These are phyloP conservation scores for Chiroxiphia lanceolata DNA, from an alignment of 2,797 vertebrate genomes.

Conservation along the genomic window DNA sequence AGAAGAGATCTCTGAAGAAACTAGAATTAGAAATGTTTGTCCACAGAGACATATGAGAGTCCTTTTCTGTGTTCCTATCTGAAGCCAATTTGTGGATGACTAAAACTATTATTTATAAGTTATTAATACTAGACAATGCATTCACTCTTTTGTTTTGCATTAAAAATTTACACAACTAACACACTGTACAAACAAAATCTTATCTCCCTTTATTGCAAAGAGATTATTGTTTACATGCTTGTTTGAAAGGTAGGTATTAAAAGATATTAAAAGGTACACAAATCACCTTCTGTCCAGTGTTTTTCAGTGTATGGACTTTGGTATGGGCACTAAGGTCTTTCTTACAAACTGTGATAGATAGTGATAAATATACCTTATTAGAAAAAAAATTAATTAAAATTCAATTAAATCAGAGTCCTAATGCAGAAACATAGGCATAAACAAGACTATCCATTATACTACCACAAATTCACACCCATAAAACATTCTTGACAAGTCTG, in stretches of 20 bases:
- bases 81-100: neutral
- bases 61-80: neutral
- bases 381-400: conserved; percentile 22
- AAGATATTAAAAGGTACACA: neutral
- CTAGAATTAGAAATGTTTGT: neutral
- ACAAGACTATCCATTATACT: conserved; percentile 10
- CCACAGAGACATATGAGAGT: neutral
- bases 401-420: neutral
- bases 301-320: neutral
- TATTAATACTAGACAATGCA: neutral
- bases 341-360: neutral
- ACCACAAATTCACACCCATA: neutral
- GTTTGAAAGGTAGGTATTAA: neutral
- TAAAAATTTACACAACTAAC: conserved; percentile 21
- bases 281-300: neutral
- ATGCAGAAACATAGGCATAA: conserved; percentile 3
- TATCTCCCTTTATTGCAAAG: neutral
- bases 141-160: neutral
- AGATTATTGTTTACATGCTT: neutral
- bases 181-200: neutral
- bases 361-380: conserved; percentile 20
- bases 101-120: neutral
- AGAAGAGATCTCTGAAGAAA: neutral
- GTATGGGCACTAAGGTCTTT: neutral
- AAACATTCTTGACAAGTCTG: neutral